A percentile compares a stretch with the other conserved stretches of the same genome.
Evolutionary conservation across 2,888 invertebrate genomes (phyloP).

Genomic region (Ennomos quercinarius): DNA sequence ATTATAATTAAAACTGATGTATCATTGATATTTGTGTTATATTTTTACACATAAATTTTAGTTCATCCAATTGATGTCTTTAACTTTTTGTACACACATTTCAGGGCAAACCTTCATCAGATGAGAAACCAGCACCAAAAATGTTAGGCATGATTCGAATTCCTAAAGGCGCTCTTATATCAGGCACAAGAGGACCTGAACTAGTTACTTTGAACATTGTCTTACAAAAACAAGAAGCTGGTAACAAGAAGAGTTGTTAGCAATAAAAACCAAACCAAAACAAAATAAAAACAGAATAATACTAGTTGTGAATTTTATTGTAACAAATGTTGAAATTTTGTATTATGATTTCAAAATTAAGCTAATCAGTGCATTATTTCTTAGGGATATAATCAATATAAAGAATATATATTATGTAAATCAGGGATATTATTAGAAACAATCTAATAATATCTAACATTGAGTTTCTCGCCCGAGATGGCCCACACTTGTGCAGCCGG

Average conservation of each 20-base stretch:
- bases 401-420: slow-evolving; percentile 78
- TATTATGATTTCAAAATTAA: slow-evolving; percentile 28
- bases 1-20: slow-evolving; percentile 24
- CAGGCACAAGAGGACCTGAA: slow-evolving; percentile 57
- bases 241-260: slow-evolving; percentile 1
- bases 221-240: slow-evolving; percentile 52
- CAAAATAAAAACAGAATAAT: slow-evolving; percentile 25
- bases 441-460: slow-evolving; percentile 84
- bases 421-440: slow-evolving; percentile 63
- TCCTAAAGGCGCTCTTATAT: slow-evolving; percentile 59
- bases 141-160: slow-evolving; percentile 58
- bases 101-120: slow-evolving; percentile 44
- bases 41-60: neutral
- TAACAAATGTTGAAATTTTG: neutral
- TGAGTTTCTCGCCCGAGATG: slow-evolving; percentile 79
- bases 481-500: slow-evolving; percentile 81
- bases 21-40: neutral
- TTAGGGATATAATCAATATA: slow-evolving; percentile 74
- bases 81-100: slow-evolving; percentile 35
- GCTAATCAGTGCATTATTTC: slow-evolving; percentile 52
- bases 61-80: slow-evolving; percentile 1
- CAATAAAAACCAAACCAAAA: neutral
- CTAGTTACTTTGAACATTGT: slow-evolving; percentile 60
- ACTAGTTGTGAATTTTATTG: slow-evolving; percentile 16
- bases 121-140: slow-evolving; percentile 36